Base-by-base conservation (phyloP, 1,140 invertebrate genomes). In the Riptortus pedestris region DNA sequence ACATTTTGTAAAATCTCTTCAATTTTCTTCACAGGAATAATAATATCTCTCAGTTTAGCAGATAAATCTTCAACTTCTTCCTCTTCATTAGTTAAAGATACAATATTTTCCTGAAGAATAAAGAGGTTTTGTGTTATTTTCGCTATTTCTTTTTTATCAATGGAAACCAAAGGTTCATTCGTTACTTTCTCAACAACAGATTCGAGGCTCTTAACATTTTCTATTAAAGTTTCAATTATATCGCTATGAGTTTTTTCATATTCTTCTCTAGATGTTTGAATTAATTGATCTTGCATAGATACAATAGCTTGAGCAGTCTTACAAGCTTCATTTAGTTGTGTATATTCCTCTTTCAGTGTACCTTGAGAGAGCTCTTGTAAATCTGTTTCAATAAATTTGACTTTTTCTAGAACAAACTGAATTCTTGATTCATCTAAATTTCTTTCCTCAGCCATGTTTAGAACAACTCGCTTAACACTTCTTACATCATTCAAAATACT, bases 381-480 rank as follows among this genome's bases (percentile, higher is more conserved):
- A 18, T 59, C 43, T 51, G 28, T 62, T 62, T 62, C 60, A 62
- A 24, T 47, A 18, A 28, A 26, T 9, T 20, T 48, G 14, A 62
- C n/a, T 51, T 62, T 62, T 62, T 62, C 51, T 55, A 55, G 14
- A 9, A 64, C 52, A 59, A 38, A 64, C n/a, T 55, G 51, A 9
- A 64, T 33, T 24, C 63, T 38, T 20, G 55, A 31, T 4, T 29
- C 38, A 59, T 64, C 63, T 26, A 33, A 16, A 18, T 33, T 26
- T 14, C 52, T 55, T 47, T 64, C 63, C 16, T 55, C 29, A 28
- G 33, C 20, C 27, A 64, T 58, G 38, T 64, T 64, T 12, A 58
- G 31, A 7, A 64, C 29, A 27, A 59, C 55, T n/a, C 55, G 20
- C 26, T 64, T 55, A n/a, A 64, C 63, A 45, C 63, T 64, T 59